Evolutionary conservation across 2,113 vertebrate species (phyloP).

Genomic region (Delphinus delphis): DNA sequence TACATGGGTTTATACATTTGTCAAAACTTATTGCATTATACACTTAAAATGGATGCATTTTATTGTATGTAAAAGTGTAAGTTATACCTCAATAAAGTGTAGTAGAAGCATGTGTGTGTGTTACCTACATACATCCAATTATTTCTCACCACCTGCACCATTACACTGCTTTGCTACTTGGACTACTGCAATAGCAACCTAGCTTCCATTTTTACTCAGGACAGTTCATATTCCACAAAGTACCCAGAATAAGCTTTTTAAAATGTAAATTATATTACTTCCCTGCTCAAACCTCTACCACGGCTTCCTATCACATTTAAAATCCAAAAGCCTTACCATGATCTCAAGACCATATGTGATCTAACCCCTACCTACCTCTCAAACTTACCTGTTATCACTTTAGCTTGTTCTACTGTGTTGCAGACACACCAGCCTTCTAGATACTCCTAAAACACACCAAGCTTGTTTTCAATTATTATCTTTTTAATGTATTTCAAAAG

Average conservation of each 20-base stretch:
- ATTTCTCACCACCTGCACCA: neutral
- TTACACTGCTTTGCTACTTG: neutral
- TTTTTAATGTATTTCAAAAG: constrained; percentile 46
- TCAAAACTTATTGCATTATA: constrained; percentile 6
- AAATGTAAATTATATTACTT: constrained; percentile 11
- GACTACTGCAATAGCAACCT: neutral
- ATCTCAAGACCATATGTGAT: neutral
- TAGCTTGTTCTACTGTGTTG: neutral
- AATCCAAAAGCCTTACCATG: neutral
- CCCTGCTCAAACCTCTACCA: neutral
- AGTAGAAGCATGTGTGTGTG: neutral
- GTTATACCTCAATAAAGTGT: neutral
- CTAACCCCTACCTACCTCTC: neutral
- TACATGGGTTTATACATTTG: neutral
- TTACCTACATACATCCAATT: neutral
- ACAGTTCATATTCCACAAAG: neutral
- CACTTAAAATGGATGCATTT: neutral
- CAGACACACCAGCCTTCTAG: neutral
- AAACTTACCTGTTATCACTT: neutral
- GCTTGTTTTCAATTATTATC: neutral
- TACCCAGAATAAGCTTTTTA: constrained; percentile 16
- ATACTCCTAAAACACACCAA: neutral
- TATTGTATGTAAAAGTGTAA: constrained; percentile 12
- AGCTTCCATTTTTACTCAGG: constrained; percentile 1
- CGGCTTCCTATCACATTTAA: neutral